Conservation (phyloP, 2,888 invertebrate genomes). For the Troides aeacus region DNA sequence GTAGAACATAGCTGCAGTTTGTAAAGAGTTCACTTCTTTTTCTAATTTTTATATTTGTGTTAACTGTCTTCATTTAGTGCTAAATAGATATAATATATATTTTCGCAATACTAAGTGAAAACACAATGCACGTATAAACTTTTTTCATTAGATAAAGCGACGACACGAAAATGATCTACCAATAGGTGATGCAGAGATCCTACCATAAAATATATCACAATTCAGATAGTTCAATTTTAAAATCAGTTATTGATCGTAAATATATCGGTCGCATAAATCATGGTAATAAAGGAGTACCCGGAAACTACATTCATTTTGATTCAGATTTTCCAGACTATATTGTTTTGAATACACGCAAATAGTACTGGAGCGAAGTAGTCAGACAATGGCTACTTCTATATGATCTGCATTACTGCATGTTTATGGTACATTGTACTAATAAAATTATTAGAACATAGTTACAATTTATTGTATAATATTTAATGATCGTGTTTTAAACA, state of each 20-base stretch:
- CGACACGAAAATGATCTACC: too few species aligned
- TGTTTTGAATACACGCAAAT: constrained; percentile 12
- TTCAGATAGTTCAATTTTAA: not conserved
- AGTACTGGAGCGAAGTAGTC: not conserved
- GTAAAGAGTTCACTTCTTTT: not conserved
- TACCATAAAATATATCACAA: not conserved
- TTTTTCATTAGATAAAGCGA: too few species aligned
- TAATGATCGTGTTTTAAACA: too few species aligned
- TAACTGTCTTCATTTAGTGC: not conserved
- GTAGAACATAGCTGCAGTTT: not conserved
- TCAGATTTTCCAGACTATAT: constrained; percentile 6
- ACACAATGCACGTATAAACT: too few species aligned
- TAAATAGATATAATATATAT: too few species aligned
- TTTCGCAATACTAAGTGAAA: too few species aligned
- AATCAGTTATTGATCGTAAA: not conserved
- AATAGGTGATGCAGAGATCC: too few species aligned
- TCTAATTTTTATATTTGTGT: not conserved
- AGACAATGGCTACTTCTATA: constrained; percentile 29
- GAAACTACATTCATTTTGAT: constrained; percentile 12
- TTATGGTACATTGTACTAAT: not conserved
- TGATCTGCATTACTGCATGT: not conserved
- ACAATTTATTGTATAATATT: not conserved
- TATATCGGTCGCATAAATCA: constrained; percentile 7
- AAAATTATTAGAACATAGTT: not conserved
- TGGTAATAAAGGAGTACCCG: constrained; percentile 25